Base-by-base conservation (phyloP, 2,888 invertebrate genomes). In the Euproctis similis region DNA sequence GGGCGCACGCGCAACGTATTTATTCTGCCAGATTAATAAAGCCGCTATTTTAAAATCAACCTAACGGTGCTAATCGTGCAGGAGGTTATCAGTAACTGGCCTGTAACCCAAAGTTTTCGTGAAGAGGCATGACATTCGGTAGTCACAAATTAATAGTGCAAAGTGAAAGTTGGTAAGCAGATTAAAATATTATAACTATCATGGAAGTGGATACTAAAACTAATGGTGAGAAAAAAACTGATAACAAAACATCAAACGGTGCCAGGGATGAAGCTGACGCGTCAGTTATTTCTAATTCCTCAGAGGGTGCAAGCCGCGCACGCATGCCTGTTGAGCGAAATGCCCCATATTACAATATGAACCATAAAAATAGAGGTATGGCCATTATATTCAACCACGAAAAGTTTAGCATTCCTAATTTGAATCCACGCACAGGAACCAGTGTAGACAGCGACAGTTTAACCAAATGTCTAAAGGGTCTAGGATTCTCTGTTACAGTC, bases 371-470 rank as follows among this genome's bases (percentile, higher is more conserved):
- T 37, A 88, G 96, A 31, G 97, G 97, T 3, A 73, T 89, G 44
- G 96, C 96, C 2, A 68, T 96, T 8, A 94, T 97, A 55, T 95
- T 97, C 59, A 97, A 97, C 67, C 96, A 97, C 64, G 93, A 94
- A 72, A 80, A 87, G 55, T 97, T 97, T 59, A 89, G 89, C 41
- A 87, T 91, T 34, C 87, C 87, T 36, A 89, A 88, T 53, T 69
- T 94, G 33, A 92, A 91, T 63, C 66, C 87, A 7, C 88, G 95
- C 33, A 87, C 89, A 43, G 97, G 97, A 1, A 97, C 96, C 1
- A 92, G 94, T 59, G 90, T 91, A 23, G 97, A 97, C 69, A 89
- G 93, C 47, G 89, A 91, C 36, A 91, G 92, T 58, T 80, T 96
- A 28, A 76, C 87, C 28, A 86, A 87, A 48, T 87, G 88, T 14